Conservation (phyloP, 1,140 invertebrate genomes). For the Globodera rostochiensis region DNA sequence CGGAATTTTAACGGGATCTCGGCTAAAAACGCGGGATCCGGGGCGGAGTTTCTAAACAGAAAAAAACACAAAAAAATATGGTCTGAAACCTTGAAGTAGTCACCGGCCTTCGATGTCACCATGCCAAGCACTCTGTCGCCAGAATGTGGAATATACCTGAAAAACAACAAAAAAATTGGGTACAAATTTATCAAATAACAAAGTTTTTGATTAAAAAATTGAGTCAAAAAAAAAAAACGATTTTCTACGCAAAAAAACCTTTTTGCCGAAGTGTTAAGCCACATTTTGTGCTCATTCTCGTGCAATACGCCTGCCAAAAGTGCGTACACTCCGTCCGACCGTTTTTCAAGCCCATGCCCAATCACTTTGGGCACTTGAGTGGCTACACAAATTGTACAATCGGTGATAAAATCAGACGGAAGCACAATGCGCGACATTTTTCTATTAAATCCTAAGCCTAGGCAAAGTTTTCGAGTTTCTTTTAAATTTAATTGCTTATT, state of each 20-base stretch:
- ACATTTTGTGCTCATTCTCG: constrained; percentile 50
- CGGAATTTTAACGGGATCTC: too few species aligned
- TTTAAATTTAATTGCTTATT: not conserved
- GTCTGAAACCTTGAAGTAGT: constrained; percentile 31
- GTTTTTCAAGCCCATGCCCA: constrained; percentile 41
- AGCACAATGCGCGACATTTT: constrained; percentile 44
- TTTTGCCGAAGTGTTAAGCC: constrained; percentile 40
- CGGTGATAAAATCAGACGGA: constrained; percentile 44
- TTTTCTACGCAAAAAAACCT: constrained; percentile 8
- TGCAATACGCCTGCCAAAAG: constrained; percentile 45
- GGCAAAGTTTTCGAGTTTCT: not conserved
- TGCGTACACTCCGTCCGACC: constrained; percentile 46
- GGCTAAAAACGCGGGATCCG: too few species aligned
- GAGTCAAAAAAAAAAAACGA: too few species aligned
- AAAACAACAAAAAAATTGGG: not conserved
- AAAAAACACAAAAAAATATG: too few species aligned
- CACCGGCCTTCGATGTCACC: constrained; percentile 42
- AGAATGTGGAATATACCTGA: constrained; percentile 43
- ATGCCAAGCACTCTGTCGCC: constrained; percentile 46
- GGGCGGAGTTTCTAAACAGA: too few species aligned
- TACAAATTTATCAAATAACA: too few species aligned
- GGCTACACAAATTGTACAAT: constrained; percentile 9
- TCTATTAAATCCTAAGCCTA: not conserved
- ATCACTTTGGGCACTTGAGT: constrained; percentile 35
- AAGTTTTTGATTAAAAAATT: too few species aligned